phyloP scores from a whole-genome alignment of 2,888 invertebrate genomes.

The Cancer borealis region DNA sequence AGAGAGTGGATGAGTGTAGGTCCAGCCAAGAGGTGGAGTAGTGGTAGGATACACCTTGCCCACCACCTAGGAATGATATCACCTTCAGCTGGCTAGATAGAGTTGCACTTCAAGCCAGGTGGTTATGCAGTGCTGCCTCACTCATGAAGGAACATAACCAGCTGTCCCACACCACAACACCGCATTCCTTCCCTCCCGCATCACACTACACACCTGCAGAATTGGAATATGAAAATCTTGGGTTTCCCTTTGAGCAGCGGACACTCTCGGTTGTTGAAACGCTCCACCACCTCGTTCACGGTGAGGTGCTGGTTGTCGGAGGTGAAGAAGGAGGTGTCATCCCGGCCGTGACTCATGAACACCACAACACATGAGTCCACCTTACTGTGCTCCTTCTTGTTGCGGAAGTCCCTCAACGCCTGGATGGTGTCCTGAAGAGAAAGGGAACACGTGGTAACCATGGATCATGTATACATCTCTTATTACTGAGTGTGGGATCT shows the following conservation, averaged over 20 bases:
- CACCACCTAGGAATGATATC: background rate
- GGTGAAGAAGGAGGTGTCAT: conserved; percentile 81
- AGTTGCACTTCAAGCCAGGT: no score
- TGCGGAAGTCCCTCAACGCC: conserved; percentile 64
- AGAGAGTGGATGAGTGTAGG: background rate
- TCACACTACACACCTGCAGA: conserved; percentile 83
- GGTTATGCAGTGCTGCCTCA: no score
- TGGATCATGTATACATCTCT: no score
- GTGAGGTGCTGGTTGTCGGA: conserved; percentile 83
- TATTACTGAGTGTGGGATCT: no score
- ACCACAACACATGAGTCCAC: conserved; percentile 69
- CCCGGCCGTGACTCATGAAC: conserved; percentile 74
- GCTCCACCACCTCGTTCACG: conserved; percentile 83
- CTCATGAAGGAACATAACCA: no score
- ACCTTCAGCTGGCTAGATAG: no score
- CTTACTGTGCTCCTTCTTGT: background rate
- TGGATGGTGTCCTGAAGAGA: conserved; percentile 6
- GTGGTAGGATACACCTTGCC: background rate
- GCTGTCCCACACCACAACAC: no score
- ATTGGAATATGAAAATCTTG: conserved; percentile 88
- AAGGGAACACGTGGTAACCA: background rate
- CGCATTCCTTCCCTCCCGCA: background rate
- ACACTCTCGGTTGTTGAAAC: conserved; percentile 84
- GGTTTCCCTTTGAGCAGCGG: conserved; percentile 83
- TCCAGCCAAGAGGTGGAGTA: no score